Base-by-base conservation (phyloP, 2,888 invertebrate species). In the Ennomos fuscantarius region DNA sequence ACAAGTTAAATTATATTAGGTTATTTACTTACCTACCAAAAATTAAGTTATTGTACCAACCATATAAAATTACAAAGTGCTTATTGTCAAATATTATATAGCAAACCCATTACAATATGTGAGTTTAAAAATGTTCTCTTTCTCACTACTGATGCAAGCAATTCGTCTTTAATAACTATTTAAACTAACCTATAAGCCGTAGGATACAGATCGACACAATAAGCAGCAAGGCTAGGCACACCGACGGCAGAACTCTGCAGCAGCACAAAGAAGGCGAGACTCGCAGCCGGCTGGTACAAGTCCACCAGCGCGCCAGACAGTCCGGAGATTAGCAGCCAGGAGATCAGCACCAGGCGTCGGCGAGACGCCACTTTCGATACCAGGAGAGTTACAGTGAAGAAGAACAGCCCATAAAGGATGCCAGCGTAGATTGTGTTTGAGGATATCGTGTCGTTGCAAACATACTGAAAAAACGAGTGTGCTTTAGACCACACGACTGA, bases 351-450 rank as follows among this genome's bases (percentile, higher is more conserved):
- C 62, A 86, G 80, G 48, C 93, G 91, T 24, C 94, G 93, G 87
- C 50, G 93, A 69, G 70, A 86, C 78, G 68, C 94, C 82, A 70
- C 91, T 88, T 60, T 74, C 2, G 80, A 65, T 1, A 76, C 63
- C 0, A 88, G 48, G 1, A 94, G 64, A 66, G 94, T 95, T 9
- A 93, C 86, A 0, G 92, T 10, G 0, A 93, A 83, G 60, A 94
- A 94, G 42, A 93, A 89, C 0, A 88, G 71, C 0, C 95, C 95
- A 65, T 94, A 93, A 1, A 89, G 74, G 10, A 95, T 84, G 5
- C 95, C 93, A 41, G 94, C 93, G 64, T 93, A 82, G 41, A 95
- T 94, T 0, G 94, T 94, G 46, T 82, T 82, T 0, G 81, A 67
- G 34, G 95, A 93, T 13, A 95, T 87, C 0, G 81, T 80, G 1